Percentiles rank a stretch among this genome's conserved stretches.
Evolutionary conservation across 2,113 vertebrate species (phyloP).

Genomic region (Nymphicus hollandicus): DNA sequence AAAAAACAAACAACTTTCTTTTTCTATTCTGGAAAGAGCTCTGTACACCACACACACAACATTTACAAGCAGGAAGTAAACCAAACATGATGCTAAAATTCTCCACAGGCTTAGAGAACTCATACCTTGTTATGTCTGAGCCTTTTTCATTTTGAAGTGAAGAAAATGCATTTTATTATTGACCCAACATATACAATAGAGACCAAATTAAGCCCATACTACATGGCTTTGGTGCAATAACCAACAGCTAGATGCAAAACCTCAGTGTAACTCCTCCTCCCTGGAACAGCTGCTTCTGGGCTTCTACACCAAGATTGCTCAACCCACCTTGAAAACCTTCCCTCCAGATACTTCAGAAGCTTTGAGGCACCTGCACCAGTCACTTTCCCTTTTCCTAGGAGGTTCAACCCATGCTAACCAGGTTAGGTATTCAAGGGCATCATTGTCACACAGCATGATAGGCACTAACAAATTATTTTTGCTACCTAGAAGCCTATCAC

Average conservation of each 20-base stretch:
- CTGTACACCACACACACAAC: neutral
- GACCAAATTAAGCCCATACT: neutral
- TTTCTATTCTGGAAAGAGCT: neutral
- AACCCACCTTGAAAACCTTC: neutral
- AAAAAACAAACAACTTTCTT: neutral
- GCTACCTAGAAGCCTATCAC: slow-evolving; percentile 27
- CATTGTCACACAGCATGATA: neutral
- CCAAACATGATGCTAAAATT: neutral
- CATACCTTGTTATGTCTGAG: neutral
- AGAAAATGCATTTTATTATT: neutral
- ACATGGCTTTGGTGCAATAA: neutral
- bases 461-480: slow-evolving; percentile 43
- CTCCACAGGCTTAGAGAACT: neutral
- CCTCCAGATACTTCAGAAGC: neutral
- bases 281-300: neutral
- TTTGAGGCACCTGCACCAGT: neutral
- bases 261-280: neutral
- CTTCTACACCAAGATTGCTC: neutral
- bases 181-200: neutral
- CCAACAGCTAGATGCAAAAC: neutral
- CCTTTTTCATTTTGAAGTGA: neutral
- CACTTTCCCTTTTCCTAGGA: neutral
- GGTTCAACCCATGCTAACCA: neutral
- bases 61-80: neutral
- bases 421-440: neutral